Evolutionary conservation across 2,113 vertebrate genomes (phyloP), one percentile per base, ranked within the genome.

Genomic region (Plestiodon gilberti): DNA sequence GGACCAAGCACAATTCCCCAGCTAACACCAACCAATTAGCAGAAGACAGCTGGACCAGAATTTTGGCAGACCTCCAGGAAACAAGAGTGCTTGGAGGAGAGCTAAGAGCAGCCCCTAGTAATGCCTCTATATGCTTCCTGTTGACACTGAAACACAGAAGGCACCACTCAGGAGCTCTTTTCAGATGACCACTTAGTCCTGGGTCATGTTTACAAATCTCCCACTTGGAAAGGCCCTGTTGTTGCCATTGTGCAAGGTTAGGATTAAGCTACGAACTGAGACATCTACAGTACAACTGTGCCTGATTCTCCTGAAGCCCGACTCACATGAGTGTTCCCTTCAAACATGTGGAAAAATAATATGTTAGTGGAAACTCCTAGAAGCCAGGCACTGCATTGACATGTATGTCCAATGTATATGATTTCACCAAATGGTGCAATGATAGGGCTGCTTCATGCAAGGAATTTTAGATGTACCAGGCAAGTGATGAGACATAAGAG

Each of bases 231-330:
- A 25, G 17, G 61, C 18, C 14, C 6, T 0, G n/a, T n/a, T n/a
- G n/a, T n/a, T n/a, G n/a, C n/a, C n/a, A n/a, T n/a, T n/a, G 0
- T 17, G 28, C 35, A 22, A 57, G 23, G n/a, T 62, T 65, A 38
- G 25, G 43, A 48, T 4, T 48, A 48, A 48, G 43, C 43, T n/a
- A 30, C 28, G 25, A 67, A 3, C 9, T 30, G 30, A 11, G 25
- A n/a, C n/a, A 69, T 69, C 67, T 69, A n/a, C 67, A 33, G 13
- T 69, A n/a, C 67, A 33, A 14, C 67, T 15, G 30, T 33, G n/a
- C 67, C 30, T 30, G 30, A 30, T 67, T 67, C 30, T n/a, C 28
- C 30, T 25, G 28, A 67, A 67, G 43, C 43, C 43, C 43, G 4
- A 48, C 43, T 48, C 43, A 48, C 43, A 48, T 8, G 8, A 48